Evolutionary conservation across 2,113 vertebrate species (phyloP), one percentile per base, ranked within the genome.

Genomic region (Seriola quinqueradiata): DNA sequence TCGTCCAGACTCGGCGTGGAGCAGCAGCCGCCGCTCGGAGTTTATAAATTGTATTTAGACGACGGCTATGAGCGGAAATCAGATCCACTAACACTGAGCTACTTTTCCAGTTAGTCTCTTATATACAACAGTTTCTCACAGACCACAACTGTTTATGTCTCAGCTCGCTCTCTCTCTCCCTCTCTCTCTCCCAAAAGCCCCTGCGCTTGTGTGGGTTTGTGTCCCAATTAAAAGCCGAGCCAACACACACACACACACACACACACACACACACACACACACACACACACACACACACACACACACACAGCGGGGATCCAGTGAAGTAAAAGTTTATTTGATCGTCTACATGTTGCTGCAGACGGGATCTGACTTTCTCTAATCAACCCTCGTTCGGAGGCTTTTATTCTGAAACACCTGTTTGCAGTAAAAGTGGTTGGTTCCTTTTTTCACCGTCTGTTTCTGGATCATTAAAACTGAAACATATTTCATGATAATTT

Each of bases 81-180:
- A 83, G 44, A 87, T 77, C 46, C 59, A 81, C 67, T 75, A 89
- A 87, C 79, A 64, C 36, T 38, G 25, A 13, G 36, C 63, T 81
- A 68, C 52, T 81, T 86, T 85, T 87, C 84, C 73, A 86, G 76
- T 83, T 85, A 85, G 74, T 21, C 66, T 82, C 80, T 64, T 66
- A 55, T 77, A 82, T 68, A 85, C 82, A 86, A 65, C 19, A 19
- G 50, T 64, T 67, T 86, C 55, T 71, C 70, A 73, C 66, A 75
- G 55, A 70, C 81, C 83, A 58, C 87, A 77, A n/a, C 48, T 81
- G 73, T 89, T 90, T 77, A 82, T 52, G 82, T 92, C 59, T 92
- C 48, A 13, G 40, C 54, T 68, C 73, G 59, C 42, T 11, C 50
- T 80, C 52, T 60, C 83, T 71, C 34, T 36, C 34, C 1, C 34